phyloP scores from a whole-genome alignment of 2,888 invertebrate genomes.

The Drosophila antonietae region DNA sequence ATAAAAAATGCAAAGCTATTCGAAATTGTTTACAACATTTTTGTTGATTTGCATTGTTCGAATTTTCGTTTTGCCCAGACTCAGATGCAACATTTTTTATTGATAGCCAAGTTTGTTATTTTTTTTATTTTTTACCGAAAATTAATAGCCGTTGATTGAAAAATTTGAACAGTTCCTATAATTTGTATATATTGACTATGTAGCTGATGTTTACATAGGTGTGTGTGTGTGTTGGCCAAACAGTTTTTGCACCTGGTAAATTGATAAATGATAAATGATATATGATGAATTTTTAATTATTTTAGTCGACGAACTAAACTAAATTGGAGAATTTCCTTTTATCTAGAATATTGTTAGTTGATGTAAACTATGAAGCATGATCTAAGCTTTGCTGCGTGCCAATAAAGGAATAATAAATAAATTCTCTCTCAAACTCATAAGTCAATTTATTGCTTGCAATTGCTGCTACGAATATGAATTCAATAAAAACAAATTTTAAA shows the following conservation, averaged over 20 bases:
- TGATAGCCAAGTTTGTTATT: slow-evolving; percentile 39
- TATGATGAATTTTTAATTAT: slow-evolving; percentile 49
- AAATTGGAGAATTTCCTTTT: not conserved
- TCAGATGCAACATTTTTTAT: slow-evolving; percentile 60
- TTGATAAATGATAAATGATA: slow-evolving; percentile 51
- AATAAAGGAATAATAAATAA: slow-evolving; percentile 8
- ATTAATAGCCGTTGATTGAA: slow-evolving; percentile 70
- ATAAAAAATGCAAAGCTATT: slow-evolving; percentile 41
- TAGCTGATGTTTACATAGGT: not conserved
- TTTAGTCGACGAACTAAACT: not conserved
- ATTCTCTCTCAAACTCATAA: not conserved
- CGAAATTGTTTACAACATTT: slow-evolving; percentile 35
- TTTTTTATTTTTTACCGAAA: slow-evolving; percentile 20
- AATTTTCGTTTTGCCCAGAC: slow-evolving; percentile 27
- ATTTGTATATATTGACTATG: slow-evolving; percentile 36
- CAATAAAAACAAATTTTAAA: not conserved
- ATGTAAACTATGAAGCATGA: not conserved
- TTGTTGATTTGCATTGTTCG: slow-evolving; percentile 20
- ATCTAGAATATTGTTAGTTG: not conserved
- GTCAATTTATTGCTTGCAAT: not conserved
- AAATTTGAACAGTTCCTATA: slow-evolving; percentile 39
- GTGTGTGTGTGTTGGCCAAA: slow-evolving; percentile 9
- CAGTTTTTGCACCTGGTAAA: slow-evolving; percentile 14
- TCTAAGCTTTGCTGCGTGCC: not conserved
- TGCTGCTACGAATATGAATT: not conserved